These are phyloP conservation scores for Sphinx pinastri DNA, from an alignment of 2,888 invertebrate species.

Conservation along the genomic window DNA sequence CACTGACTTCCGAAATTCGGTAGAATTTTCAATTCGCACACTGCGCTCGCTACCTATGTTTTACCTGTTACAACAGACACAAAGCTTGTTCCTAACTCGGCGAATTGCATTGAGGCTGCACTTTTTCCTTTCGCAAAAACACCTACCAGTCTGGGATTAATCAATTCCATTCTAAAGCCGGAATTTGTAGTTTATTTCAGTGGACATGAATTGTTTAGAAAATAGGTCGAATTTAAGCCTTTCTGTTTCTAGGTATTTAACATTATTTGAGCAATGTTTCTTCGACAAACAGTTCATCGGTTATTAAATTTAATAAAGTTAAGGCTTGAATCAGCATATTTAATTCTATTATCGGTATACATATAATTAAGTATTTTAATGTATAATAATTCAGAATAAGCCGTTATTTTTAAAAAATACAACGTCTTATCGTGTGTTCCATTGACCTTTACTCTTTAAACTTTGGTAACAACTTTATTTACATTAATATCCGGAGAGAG, in stretches of 20 bases:
- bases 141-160: conserved; percentile 5
- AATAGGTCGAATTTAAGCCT: neutral
- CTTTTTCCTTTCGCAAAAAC: conserved; percentile 17
- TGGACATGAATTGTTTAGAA: conserved; percentile 18
- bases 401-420: no score
- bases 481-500: no score
- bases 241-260: neutral
- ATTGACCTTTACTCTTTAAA: no score
- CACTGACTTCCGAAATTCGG: no score
- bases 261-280: neutral
- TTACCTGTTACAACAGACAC: no score
- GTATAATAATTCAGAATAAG: no score
- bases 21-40: no score
- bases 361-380: no score
- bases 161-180: neutral
- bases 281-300: neutral
- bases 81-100: conserved; percentile 10
- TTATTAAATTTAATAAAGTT: neutral
- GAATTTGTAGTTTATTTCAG: neutral
- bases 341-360: neutral
- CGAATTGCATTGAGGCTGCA: neutral
- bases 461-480: no score
- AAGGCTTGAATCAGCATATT: neutral
- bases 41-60: neutral
- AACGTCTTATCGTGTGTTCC: no score